A percentile compares a stretch with the other conserved stretches of the same genome.
Evolutionary conservation across 2,888 invertebrate genomes (phyloP).

Genomic region (Strigamia crassipes): DNA sequence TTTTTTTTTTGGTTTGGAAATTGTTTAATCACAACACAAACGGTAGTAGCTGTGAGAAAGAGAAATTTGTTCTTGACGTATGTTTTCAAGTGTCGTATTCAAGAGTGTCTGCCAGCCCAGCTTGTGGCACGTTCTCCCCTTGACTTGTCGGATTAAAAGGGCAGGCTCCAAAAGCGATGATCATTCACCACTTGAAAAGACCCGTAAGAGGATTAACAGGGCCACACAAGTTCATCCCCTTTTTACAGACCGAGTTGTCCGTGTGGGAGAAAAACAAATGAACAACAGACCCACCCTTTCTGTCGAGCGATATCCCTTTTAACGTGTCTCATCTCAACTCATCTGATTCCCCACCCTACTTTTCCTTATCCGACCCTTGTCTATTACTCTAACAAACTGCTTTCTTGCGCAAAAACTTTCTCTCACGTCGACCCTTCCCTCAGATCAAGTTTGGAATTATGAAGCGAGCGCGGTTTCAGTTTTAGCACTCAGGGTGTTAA

Average conservation of each 20-base stretch:
- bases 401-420: background rate
- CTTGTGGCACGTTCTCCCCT: conserved; percentile 22
- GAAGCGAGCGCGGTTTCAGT: background rate
- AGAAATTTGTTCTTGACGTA: background rate
- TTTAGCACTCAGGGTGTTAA: conserved; percentile 10
- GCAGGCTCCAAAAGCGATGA: conserved; percentile 23
- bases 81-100: background rate
- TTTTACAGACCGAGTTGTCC: background rate
- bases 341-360: background rate
- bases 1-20: too few relatives aligned
- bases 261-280: conserved; percentile 25
- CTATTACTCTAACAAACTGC: conserved; percentile 11
- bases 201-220: conserved; percentile 27
- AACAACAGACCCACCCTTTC: conserved; percentile 22
- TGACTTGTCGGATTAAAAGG: conserved; percentile 26
- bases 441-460: conserved; percentile 22
- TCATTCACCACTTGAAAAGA: conserved; percentile 30
- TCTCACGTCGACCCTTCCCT: background rate
- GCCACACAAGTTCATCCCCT: conserved; percentile 27
- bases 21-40: too few relatives aligned
- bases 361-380: background rate
- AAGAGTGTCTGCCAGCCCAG: conserved; percentile 6
- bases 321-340: background rate
- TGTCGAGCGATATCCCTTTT: background rate
- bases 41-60: background rate